Conservation (phyloP, 1,140 invertebrate genomes). For the Thaumatotibia leucotreta region DNA sequence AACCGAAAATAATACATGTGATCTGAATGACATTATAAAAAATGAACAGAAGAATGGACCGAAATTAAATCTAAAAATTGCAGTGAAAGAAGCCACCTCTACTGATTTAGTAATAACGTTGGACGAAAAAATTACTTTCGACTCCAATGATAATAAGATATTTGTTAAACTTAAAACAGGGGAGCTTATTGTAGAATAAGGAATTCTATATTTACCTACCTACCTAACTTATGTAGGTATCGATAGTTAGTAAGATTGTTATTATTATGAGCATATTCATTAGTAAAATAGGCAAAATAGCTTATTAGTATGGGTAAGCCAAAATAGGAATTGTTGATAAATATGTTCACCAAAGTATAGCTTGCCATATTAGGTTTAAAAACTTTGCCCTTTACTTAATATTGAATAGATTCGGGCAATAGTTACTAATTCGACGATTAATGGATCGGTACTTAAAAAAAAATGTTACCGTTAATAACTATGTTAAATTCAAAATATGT, state of each 20-base stretch:
- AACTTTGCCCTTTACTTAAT: slow-evolving; percentile 35
- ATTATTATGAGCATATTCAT: slow-evolving; percentile 8
- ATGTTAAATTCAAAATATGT: background rate
- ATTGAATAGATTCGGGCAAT: background rate
- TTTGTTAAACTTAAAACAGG: slow-evolving; percentile 65
- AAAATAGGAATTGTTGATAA: slow-evolving; percentile 45
- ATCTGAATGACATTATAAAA: background rate
- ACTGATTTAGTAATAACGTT: slow-evolving; percentile 60
- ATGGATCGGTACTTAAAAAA: background rate
- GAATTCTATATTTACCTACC: no score
- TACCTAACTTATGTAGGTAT: background rate
- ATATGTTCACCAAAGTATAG: slow-evolving; percentile 64
- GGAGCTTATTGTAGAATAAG: slow-evolving; percentile 49
- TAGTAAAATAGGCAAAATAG: background rate
- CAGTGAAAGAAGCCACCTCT: slow-evolving; percentile 11
- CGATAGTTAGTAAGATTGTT: background rate
- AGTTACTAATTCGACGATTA: background rate
- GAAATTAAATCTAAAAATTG: background rate
- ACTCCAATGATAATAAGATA: slow-evolving; percentile 50
- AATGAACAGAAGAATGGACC: background rate
- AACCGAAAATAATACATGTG: background rate
- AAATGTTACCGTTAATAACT: background rate
- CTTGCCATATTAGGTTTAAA: slow-evolving; percentile 70
- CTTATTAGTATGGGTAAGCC: slow-evolving; percentile 30
- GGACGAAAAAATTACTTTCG: slow-evolving; percentile 32